Evolutionary conservation across 2,888 invertebrate genomes (phyloP).

Genomic region (Harpalus rubripes): DNA sequence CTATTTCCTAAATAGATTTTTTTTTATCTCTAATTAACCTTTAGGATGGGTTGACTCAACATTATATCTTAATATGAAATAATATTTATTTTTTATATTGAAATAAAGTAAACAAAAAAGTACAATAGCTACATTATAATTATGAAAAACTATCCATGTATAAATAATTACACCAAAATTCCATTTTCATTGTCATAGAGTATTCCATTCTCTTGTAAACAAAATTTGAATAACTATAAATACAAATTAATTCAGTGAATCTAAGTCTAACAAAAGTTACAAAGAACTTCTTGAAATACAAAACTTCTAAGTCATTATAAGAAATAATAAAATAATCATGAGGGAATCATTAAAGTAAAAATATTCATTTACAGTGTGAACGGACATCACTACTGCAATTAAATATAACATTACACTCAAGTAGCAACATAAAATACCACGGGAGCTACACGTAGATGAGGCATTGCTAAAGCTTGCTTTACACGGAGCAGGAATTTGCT

Average conservation of each 20-base stretch:
- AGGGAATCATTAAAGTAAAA: slow-evolving; percentile 16
- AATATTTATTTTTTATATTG: not conserved
- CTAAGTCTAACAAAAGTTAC: not conserved
- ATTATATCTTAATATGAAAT: too few species aligned
- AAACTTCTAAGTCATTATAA: slow-evolving; percentile 37
- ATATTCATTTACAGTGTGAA: slow-evolving; percentile 16
- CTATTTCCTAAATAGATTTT: not conserved
- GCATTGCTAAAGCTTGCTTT: not conserved
- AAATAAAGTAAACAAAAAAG: not conserved
- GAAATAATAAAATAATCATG: slow-evolving; percentile 31
- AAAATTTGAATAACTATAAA: slow-evolving; percentile 17
- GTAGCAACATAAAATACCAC: not conserved
- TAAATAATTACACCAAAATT: slow-evolving; percentile 10
- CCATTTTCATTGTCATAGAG: not conserved
- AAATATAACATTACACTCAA: slow-evolving; percentile 40
- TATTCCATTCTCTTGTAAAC: not conserved
- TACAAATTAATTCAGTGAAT: slow-evolving; percentile 24
- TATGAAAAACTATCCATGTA: not conserved
- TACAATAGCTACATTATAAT: not conserved
- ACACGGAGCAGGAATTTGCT: not conserved
- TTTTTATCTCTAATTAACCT: not conserved
- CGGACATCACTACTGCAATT: slow-evolving; percentile 29
- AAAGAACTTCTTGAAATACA: slow-evolving; percentile 27
- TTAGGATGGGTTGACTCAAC: not conserved
- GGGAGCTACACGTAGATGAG: slow-evolving; percentile 9